Evolutionary conservation across 2,797 vertebrate species (phyloP).

Genomic region (Dicrostonyx torquatus): DNA sequence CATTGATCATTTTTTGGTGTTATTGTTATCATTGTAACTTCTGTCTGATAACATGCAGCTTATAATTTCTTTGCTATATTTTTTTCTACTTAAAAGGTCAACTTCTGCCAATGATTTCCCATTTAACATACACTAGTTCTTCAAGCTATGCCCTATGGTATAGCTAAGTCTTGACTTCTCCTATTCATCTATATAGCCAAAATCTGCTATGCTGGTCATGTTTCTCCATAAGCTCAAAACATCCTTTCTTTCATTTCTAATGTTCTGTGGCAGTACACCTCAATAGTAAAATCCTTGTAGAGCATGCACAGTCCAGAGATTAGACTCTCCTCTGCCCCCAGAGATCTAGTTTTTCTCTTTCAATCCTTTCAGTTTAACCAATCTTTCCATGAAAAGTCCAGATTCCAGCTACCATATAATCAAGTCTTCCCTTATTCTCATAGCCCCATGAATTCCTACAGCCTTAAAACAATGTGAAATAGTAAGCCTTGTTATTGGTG

Average conservation of each 20-base stretch:
- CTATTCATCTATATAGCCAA: neutral
- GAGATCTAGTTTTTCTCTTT: neutral
- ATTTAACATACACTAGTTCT: neutral
- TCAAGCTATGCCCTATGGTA: neutral
- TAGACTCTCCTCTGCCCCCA: neutral
- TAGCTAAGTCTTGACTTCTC: rapidly evolving
- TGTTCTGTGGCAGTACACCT: neutral
- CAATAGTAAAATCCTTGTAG: too few relatives aligned
- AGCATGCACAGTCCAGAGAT: too few relatives aligned
- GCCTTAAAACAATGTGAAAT: neutral
- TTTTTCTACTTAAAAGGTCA: neutral
- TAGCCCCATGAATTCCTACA: too few relatives aligned
- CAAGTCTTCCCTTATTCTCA: neutral
- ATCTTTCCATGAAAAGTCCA: neutral
- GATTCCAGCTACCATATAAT: rapidly evolving
- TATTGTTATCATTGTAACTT: neutral
- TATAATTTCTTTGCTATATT: neutral
- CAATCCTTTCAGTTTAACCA: neutral
- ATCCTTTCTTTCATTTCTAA: neutral
- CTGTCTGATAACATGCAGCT: neutral
- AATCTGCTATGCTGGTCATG: neutral
- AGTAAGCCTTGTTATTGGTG: rapidly evolving
- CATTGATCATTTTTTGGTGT: neutral
- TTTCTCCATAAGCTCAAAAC: neutral
- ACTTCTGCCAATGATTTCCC: neutral